Conservation (phyloP, 2,113 vertebrate genomes). For the Gila orcuttii region DNA sequence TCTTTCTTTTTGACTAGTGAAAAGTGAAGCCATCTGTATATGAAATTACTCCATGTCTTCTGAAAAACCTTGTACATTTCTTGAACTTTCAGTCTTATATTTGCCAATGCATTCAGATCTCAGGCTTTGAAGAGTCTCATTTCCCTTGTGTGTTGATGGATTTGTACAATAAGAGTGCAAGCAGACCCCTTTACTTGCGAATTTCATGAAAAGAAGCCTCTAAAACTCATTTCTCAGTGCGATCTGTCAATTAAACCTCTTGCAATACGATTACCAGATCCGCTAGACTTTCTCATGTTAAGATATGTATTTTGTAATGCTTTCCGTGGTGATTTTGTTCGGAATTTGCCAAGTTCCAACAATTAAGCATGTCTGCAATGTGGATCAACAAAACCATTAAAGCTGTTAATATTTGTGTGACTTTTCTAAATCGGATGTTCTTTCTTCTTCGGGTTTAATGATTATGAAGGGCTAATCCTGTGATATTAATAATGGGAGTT, state of each 20-base stretch:
- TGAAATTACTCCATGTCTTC: neutral
- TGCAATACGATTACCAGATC: neutral
- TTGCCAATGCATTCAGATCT: neutral
- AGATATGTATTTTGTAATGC: neutral
- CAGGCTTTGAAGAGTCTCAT: neutral
- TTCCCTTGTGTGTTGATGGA: neutral
- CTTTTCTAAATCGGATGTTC: conserved; percentile 7
- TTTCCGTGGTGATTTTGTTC: neutral
- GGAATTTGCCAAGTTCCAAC: neutral
- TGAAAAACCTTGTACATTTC: neutral
- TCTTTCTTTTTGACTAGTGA: too few species aligned
- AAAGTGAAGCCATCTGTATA: too few species aligned
- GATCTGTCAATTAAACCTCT: neutral
- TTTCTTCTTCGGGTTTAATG: neutral
- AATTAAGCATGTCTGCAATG: conserved; percentile 16
- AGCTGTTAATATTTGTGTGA: neutral
- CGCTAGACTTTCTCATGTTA: neutral
- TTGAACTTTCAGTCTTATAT: neutral
- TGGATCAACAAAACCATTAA: neutral
- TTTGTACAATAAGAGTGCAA: neutral
- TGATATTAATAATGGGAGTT: conserved; percentile 14
- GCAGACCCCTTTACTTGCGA: neutral
- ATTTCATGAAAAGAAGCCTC: neutral
- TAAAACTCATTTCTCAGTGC: neutral
- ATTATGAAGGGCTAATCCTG: neutral